Evolutionary conservation across 2,797 vertebrate species (phyloP).

Genomic region (Hafferia zeledoni): DNA sequence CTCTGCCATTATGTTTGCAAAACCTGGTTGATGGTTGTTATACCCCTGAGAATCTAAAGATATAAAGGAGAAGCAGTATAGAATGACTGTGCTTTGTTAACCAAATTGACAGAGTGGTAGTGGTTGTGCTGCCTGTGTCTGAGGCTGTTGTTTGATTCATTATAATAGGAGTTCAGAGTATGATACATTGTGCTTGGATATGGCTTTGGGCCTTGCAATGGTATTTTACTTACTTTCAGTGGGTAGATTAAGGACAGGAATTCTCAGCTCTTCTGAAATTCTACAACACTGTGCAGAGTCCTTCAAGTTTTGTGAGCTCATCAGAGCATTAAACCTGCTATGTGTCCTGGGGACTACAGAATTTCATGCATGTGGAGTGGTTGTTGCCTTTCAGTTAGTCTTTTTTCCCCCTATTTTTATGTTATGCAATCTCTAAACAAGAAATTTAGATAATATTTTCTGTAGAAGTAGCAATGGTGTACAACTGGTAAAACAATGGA

Average conservation of each 20-base stretch:
- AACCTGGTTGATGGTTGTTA: not conserved
- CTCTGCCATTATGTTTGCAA: not conserved
- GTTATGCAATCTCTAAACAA: not conserved
- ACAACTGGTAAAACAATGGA: not conserved
- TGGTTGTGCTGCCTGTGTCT: not conserved
- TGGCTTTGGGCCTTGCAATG: not conserved
- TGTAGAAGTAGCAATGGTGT: not conserved
- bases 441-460: not conserved
- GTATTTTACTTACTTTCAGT: not conserved
- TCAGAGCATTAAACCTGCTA: not conserved
- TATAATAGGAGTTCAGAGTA: not conserved
- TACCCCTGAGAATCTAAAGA: not conserved
- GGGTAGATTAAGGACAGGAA: not conserved
- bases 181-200: not conserved
- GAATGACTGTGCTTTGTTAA: not conserved
- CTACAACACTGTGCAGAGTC: fast-evolving
- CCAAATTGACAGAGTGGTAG: not conserved
- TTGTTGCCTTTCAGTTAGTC: not conserved
- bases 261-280: not conserved
- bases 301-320: not conserved
- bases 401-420: not conserved
- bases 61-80: not conserved
- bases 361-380: not conserved
- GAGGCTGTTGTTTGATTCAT: not conserved
- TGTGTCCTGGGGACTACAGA: not conserved